phyloP scores from a whole-genome alignment of 2,113 vertebrate species.

The Jaculus jaculus region DNA sequence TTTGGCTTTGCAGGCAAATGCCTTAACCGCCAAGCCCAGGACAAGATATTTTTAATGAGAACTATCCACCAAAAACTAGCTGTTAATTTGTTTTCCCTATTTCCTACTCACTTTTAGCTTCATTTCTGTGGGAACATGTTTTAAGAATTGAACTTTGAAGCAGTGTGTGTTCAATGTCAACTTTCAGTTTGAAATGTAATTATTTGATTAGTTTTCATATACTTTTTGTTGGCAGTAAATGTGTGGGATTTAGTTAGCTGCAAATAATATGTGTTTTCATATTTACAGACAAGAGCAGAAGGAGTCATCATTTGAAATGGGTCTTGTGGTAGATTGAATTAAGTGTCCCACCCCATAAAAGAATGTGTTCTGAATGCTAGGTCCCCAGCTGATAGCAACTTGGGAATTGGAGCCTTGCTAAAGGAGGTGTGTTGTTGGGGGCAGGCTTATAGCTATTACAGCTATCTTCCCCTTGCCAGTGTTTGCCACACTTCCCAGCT shows the following conservation, averaged over 20 bases:
- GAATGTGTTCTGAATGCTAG: no score
- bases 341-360: no score
- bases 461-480: no score
- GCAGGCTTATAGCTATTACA: no score
- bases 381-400: no score
- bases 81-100: background rate
- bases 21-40: background rate
- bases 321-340: background rate
- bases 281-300: background rate
- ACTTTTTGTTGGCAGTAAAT: background rate
- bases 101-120: conserved; percentile 35
- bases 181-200: conserved; percentile 20
- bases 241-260: background rate
- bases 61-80: conserved; percentile 12
- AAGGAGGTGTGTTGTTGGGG: no score
- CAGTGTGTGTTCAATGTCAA: background rate
- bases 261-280: background rate
- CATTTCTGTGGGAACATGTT: conserved; percentile 55
- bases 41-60: conserved; percentile 17
- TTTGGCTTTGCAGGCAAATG: no score
- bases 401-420: no score
- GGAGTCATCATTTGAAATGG: background rate
- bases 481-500: no score
- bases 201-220: conserved; percentile 51
- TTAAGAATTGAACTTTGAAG: conserved; percentile 42